A percentile compares a stretch with the other conserved stretches of the same genome.
These are phyloP conservation scores for Lanius ludovicianus DNA, from an alignment of 2,113 vertebrate genomes.

Conservation along the genomic window DNA sequence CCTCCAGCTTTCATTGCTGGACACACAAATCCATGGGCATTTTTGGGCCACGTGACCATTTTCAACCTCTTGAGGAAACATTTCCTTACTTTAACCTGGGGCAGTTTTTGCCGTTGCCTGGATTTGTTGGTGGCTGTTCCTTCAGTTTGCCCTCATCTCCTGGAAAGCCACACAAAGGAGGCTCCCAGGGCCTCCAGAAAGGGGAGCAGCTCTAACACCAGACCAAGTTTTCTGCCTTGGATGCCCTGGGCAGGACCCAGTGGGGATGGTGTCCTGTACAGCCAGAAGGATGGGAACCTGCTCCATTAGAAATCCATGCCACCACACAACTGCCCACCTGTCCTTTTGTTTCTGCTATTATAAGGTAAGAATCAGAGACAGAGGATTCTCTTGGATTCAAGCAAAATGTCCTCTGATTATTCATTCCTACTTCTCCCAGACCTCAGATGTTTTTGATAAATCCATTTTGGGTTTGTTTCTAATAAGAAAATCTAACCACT, in stretches of 20 bases:
- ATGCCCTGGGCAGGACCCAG: neutral
- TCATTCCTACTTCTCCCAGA: neutral
- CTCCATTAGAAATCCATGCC: accelerated
- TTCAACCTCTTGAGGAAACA: accelerated
- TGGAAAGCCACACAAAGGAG: neutral
- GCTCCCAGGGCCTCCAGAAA: neutral
- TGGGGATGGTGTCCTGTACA: neutral
- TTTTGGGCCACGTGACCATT: neutral
- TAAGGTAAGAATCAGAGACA: neutral
- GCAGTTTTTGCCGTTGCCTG: neutral
- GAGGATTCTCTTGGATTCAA: neutral
- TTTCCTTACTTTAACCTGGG: neutral
- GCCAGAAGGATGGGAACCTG: accelerated
- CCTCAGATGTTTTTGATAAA: neutral
- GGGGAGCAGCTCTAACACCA: accelerated
- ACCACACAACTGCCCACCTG: neutral
- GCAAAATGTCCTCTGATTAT: neutral
- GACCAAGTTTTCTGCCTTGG: accelerated
- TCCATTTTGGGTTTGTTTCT: neutral
- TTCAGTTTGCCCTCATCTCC: neutral
- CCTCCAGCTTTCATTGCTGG: neutral
- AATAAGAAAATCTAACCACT: neutral
- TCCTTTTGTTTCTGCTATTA: neutral
- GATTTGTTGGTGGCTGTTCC: neutral
- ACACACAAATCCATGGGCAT: neutral